Evolutionary conservation across 2,797 vertebrate species (phyloP).

Genomic region (Enteromius thamalakanensis): DNA sequence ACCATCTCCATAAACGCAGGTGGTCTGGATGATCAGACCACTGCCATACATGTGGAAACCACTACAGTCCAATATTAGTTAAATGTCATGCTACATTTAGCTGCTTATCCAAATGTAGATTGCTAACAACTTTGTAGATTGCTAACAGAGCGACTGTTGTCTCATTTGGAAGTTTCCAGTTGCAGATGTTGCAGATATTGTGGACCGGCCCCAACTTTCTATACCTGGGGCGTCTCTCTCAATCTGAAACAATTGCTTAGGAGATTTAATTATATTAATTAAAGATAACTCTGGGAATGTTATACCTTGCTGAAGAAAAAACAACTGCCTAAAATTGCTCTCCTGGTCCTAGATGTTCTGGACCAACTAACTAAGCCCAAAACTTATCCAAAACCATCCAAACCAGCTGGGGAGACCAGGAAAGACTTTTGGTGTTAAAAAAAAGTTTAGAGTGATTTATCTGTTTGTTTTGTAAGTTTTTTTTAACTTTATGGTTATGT

Average conservation of each 20-base stretch:
- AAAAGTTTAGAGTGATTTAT: not conserved
- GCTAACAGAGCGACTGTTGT: constrained; percentile 53
- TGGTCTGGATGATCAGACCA: constrained; percentile 65
- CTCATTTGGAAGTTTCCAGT: constrained; percentile 54
- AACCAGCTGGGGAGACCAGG: not conserved
- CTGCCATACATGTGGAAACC: constrained; percentile 63
- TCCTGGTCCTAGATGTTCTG: not conserved
- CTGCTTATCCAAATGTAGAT: constrained; percentile 61
- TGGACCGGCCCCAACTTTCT: constrained; percentile 53
- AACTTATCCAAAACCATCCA: not conserved
- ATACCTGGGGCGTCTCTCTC: constrained; percentile 44
- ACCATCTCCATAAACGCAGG: constrained; percentile 68
- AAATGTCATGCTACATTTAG: constrained; percentile 61
- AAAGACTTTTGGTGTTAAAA: not conserved
- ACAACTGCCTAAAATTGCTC: not conserved
- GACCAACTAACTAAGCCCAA: not conserved
- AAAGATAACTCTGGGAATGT: constrained; percentile 53
- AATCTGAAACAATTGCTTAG: constrained; percentile 60
- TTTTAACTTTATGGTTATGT: not conserved
- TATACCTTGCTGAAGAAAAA: not conserved
- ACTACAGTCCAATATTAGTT: constrained; percentile 59
- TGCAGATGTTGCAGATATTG: constrained; percentile 56
- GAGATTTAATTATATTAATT: constrained; percentile 60
- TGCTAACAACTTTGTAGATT: constrained; percentile 54
- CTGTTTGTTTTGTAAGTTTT: not conserved